phyloP scores from a whole-genome alignment of 2,113 vertebrate genomes.

The Tachuris rubrigastra region DNA sequence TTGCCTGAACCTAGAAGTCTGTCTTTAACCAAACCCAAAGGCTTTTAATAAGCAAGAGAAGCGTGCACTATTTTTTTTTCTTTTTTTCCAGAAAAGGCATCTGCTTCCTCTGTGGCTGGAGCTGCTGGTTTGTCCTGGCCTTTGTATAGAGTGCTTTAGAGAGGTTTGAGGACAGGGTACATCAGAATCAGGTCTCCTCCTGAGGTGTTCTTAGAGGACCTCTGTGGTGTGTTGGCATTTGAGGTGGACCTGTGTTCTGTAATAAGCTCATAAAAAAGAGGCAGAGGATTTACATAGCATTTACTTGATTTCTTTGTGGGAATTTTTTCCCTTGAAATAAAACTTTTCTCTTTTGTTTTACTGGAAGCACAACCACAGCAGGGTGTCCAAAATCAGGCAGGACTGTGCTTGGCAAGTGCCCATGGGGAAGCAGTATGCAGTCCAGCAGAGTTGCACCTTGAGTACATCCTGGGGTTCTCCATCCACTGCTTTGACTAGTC shows the following conservation, averaged over 20 bases:
- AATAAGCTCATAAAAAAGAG: background rate
- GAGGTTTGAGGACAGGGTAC: background rate
- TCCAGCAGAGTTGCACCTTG: background rate
- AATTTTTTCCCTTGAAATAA: background rate
- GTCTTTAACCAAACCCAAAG: background rate
- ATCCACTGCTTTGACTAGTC: background rate
- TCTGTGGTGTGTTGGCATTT: background rate
- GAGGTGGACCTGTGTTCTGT: background rate
- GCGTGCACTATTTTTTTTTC: background rate
- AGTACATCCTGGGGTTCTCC: background rate
- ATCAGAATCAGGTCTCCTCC: background rate
- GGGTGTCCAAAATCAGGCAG: background rate
- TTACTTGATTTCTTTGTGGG: conserved; percentile 9
- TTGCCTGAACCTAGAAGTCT: background rate
- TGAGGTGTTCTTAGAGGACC: background rate
- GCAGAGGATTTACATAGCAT: background rate
- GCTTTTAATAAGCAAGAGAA: background rate
- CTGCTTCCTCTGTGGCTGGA: background rate
- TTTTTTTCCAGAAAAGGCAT: background rate
- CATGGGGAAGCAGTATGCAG: background rate
- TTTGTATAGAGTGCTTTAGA: background rate
- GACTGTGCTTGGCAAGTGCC: background rate
- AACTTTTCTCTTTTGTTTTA: conserved; percentile 29
- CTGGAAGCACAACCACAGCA: conserved; percentile 19
- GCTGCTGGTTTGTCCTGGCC: background rate